Conservation (phyloP, 2,113 vertebrate genomes). For the Barnardius zonarius region DNA sequence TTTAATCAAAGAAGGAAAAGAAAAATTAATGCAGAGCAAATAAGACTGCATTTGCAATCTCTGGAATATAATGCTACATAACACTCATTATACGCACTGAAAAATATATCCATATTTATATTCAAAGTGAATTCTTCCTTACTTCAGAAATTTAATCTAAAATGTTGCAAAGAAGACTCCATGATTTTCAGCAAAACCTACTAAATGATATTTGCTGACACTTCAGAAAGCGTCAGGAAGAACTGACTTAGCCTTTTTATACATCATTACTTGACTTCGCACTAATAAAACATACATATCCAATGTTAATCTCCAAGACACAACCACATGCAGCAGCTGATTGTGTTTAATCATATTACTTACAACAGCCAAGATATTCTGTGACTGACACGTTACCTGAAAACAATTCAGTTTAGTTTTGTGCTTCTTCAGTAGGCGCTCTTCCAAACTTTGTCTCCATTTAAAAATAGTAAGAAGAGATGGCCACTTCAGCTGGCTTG, state of each 20-base stretch:
- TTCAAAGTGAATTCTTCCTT: neutral
- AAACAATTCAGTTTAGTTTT: slow-evolving; percentile 51
- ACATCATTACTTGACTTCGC: neutral
- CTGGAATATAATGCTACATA: neutral
- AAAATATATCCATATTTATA: neutral
- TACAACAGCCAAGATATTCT: neutral
- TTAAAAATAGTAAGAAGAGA: slow-evolving; percentile 70
- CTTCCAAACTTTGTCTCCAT: slow-evolving; percentile 71
- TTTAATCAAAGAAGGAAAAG: neutral
- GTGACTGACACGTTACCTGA: slow-evolving; percentile 64
- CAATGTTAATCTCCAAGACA: neutral
- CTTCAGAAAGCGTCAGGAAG: neutral
- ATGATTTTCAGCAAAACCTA: neutral
- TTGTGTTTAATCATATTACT: neutral
- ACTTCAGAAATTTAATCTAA: neutral
- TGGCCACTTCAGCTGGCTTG: slow-evolving; percentile 67
- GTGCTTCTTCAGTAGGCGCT: slow-evolving; percentile 70
- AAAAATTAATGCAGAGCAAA: neutral
- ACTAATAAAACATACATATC: neutral
- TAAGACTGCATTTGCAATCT: neutral
- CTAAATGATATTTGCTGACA: neutral
- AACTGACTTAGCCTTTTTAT: neutral
- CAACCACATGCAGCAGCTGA: neutral
- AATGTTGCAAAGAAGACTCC: neutral
- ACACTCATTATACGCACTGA: neutral